These are phyloP conservation scores for Pipistrellus nathusii DNA, from an alignment of 2,797 vertebrate species.

Conservation along the genomic window DNA sequence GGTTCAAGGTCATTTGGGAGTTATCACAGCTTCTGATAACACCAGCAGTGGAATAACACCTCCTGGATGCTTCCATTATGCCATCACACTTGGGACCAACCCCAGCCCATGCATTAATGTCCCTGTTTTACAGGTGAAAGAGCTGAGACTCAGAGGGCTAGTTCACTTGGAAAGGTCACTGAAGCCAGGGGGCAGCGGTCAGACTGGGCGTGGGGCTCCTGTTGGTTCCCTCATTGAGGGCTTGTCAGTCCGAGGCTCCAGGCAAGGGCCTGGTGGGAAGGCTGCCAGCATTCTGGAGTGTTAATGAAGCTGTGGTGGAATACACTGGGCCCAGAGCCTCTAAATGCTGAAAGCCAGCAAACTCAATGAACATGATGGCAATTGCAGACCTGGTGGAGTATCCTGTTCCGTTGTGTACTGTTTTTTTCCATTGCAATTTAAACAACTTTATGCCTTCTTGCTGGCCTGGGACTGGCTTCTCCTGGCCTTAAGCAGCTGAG, in stretches of 20 bases:
- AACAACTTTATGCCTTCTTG: neutral
- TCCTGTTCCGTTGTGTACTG: constrained; percentile 35
- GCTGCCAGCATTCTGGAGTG: neutral
- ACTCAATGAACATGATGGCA: neutral
- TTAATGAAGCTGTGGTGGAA: neutral
- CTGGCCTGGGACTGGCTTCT: neutral
- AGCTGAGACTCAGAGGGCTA: neutral
- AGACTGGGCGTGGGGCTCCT: neutral
- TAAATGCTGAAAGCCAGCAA: constrained; percentile 47
- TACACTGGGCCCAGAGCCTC: constrained; percentile 1
- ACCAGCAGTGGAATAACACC: fast-evolving
- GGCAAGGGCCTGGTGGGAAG: neutral
- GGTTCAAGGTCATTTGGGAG: neutral
- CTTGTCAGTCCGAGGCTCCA: neutral
- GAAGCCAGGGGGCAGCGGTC: neutral
- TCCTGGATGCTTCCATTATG: neutral
- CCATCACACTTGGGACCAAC: no score
- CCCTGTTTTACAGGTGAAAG: no score
- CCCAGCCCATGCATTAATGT: fast-evolving
- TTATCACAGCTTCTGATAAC: neutral
- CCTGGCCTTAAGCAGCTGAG: neutral
- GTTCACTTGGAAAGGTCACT: neutral
- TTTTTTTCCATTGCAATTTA: constrained; percentile 62
- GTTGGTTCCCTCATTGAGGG: neutral
- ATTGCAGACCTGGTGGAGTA: constrained; percentile 39